Conservation (phyloP, 2,797 vertebrate species). For the Parauchenoglanis ngamensis region DNA sequence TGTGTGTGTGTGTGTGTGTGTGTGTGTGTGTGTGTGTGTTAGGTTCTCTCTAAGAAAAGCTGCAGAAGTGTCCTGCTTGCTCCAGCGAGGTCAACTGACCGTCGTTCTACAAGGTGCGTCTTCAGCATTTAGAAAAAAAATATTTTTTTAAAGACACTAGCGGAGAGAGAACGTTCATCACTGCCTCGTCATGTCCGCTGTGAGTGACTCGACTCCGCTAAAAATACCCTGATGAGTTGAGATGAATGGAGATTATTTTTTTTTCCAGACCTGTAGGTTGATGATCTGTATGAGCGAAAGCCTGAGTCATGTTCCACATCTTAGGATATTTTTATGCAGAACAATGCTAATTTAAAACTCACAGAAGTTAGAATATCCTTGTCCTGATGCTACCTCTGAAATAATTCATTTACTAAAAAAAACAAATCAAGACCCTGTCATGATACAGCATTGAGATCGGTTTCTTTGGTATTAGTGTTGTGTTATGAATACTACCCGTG, state of each 20-base stretch:
- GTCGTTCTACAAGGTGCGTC: constrained; percentile 89
- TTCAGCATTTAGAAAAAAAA: constrained; percentile 47
- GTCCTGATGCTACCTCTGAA: too few species aligned
- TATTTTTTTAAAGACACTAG: background rate
- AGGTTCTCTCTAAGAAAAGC: constrained; percentile 90
- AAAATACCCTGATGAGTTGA: background rate
- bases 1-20: constrained; percentile 18
- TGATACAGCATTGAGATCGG: too few species aligned
- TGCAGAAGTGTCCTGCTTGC: constrained; percentile 81
- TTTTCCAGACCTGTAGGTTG: background rate
- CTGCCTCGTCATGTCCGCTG: background rate
- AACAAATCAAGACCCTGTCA: too few species aligned
- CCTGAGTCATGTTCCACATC: background rate
- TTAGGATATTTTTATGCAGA: background rate
- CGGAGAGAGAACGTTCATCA: background rate
- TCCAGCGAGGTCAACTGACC: constrained; percentile 81
- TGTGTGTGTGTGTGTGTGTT: constrained; percentile 41
- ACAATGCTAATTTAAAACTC: background rate
- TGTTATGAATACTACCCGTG: too few species aligned
- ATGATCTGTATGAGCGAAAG: background rate
- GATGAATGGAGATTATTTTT: background rate
- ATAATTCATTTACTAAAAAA: too few species aligned
- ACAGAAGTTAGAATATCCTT: background rate
- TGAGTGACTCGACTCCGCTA: background rate
- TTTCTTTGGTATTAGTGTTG: too few species aligned